Conservation (phyloP, 2,888 invertebrate genomes). For the Protophormia terraenovae region DNA sequence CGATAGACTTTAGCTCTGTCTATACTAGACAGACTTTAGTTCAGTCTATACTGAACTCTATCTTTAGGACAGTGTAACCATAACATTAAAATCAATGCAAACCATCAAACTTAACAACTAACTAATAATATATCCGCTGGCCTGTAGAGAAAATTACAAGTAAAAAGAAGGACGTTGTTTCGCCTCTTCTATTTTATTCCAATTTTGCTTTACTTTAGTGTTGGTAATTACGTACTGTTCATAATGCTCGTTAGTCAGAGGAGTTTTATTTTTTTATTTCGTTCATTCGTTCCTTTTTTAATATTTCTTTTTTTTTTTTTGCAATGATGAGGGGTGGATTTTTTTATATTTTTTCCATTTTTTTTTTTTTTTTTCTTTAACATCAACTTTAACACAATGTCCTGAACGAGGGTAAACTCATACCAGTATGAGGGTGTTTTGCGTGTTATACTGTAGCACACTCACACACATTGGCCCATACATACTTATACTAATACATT, state of each 20-base stretch:
- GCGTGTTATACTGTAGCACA: constrained; percentile 32
- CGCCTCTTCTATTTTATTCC: constrained; percentile 30
- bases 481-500: neutral
- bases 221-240: constrained; percentile 66
- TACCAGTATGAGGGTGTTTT: constrained; percentile 64
- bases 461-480: neutral
- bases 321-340: constrained; percentile 68
- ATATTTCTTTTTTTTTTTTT: constrained; percentile 4
- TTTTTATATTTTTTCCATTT: constrained; percentile 46
- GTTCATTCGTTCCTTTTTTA: constrained; percentile 23
- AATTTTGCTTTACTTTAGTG: constrained; percentile 59
- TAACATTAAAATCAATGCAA: too few species aligned
- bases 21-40: too few species aligned
- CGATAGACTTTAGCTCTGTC: too few species aligned
- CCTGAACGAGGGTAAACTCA: constrained; percentile 62
- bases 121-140: neutral
- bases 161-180: constrained; percentile 15
- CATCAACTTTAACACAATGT: constrained; percentile 54
- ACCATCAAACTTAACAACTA: neutral
- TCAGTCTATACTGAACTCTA: too few species aligned
- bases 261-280: constrained; percentile 54
- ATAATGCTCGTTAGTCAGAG: constrained; percentile 65
- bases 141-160: neutral
- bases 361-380: constrained; percentile 25
- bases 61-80: too few species aligned